phyloP scores from a whole-genome alignment of 2,113 vertebrate species.

The Ailuropoda melanoleuca region DNA sequence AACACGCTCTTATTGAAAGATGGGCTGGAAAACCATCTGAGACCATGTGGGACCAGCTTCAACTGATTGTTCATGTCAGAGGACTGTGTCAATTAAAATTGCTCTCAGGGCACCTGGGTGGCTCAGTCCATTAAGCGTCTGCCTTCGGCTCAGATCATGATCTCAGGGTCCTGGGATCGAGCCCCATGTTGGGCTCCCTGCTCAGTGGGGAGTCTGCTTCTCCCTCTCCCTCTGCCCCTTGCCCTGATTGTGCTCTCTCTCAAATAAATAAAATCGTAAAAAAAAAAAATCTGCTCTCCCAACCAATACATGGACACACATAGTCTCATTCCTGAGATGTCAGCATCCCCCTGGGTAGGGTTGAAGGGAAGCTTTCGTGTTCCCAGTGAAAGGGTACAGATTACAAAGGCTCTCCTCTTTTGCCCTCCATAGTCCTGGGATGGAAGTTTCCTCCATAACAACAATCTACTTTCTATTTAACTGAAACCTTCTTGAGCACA shows the following conservation, averaged over 20 bases:
- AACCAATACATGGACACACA: no score
- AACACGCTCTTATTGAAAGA: constrained; percentile 43
- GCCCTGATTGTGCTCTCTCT: background rate
- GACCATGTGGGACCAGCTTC: background rate
- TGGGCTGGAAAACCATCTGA: constrained; percentile 16
- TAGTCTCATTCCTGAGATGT: background rate
- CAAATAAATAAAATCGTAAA: background rate
- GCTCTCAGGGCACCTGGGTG: background rate
- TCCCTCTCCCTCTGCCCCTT: background rate
- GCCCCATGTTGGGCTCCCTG: background rate
- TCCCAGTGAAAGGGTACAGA: background rate
- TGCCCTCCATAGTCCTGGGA: background rate
- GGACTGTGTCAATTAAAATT: fast-evolving
- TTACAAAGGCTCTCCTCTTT: background rate
- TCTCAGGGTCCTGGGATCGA: background rate
- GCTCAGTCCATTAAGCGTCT: background rate
- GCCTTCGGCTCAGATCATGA: background rate
- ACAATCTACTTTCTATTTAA: background rate
- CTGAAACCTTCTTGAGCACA: background rate
- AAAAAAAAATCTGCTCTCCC: background rate
- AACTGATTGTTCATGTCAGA: background rate
- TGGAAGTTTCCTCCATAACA: background rate
- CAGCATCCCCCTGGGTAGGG: background rate
- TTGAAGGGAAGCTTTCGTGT: background rate
- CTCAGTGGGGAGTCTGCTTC: background rate